These are phyloP conservation scores for Apocrypta bakeri DNA, from an alignment of 1,140 invertebrate genomes.

Conservation along the genomic window DNA sequence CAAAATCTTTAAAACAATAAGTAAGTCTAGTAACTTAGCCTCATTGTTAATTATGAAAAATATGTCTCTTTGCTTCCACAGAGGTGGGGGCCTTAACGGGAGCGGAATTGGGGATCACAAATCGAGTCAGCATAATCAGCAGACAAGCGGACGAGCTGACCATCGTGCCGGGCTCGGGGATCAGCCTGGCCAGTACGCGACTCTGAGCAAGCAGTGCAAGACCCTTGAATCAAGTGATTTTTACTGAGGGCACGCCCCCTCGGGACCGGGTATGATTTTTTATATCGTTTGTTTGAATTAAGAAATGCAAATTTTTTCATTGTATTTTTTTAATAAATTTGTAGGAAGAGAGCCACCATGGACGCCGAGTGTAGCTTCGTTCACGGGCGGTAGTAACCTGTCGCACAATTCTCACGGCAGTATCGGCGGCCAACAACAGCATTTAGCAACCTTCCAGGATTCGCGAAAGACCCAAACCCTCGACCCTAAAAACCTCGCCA, in stretches of 20 bases:
- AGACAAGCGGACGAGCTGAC: slow-evolving; percentile 73
- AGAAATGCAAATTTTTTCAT: not conserved
- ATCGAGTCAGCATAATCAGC: slow-evolving; percentile 73
- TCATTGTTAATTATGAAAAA: slow-evolving; percentile 45
- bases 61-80: slow-evolving; percentile 59
- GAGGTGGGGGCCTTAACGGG: slow-evolving; percentile 73
- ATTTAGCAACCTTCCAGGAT: slow-evolving; percentile 72
- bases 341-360: slow-evolving; percentile 72
- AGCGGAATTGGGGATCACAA: slow-evolving; percentile 72
- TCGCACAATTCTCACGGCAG: slow-evolving; percentile 70
- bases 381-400: slow-evolving; percentile 67
- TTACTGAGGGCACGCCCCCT: slow-evolving; percentile 86
- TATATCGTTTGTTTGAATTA: not conserved
- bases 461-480: slow-evolving; percentile 71
- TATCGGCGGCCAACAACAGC: slow-evolving; percentile 50
- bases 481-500: slow-evolving; percentile 71
- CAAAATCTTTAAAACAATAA: not conserved
- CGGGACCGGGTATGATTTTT: slow-evolving; percentile 67
- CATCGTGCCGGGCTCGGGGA: slow-evolving; percentile 74
- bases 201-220: slow-evolving; percentile 95
- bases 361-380: slow-evolving; percentile 72
- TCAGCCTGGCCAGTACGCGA: slow-evolving; percentile 87
- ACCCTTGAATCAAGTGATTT: slow-evolving; percentile 94
- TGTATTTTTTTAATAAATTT: not conserved
- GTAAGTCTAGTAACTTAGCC: not conserved